phyloP scores from a whole-genome alignment of 2,888 invertebrate genomes.

The Eudasyphora cyanicolor region DNA sequence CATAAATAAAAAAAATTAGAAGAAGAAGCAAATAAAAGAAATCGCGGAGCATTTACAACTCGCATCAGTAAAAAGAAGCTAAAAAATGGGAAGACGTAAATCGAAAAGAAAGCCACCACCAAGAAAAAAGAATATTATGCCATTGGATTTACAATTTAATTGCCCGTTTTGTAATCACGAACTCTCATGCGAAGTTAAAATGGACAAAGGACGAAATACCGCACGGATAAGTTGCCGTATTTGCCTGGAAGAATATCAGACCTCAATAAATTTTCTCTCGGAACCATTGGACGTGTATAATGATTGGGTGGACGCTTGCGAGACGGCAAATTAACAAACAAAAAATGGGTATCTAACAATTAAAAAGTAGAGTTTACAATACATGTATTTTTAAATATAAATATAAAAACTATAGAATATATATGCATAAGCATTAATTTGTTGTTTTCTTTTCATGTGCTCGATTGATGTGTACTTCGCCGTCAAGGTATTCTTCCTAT shows the following conservation, averaged over 20 bases:
- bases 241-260: constrained; percentile 98
- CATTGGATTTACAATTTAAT: constrained; percentile 97
- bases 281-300: constrained; percentile 99
- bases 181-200: constrained; percentile 99
- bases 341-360: not conserved
- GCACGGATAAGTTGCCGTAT: constrained; percentile 97
- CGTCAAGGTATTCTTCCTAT: no score
- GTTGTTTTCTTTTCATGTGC: not conserved
- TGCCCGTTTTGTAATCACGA: constrained; percentile 99
- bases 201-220: constrained; percentile 97
- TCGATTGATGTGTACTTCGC: no score
- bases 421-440: not conserved
- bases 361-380: not conserved
- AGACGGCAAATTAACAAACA: constrained; percentile 91
- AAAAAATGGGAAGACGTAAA: constrained; percentile 95
- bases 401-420: not conserved
- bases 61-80: not conserved
- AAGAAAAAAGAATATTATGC: constrained; percentile 94
- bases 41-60: no score
- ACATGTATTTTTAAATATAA: constrained; percentile 23
- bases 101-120: constrained; percentile 98
- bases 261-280: constrained; percentile 96
- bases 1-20: not conserved
- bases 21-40: no score
- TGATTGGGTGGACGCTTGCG: constrained; percentile 99